Evolutionary conservation across 2,797 vertebrate genomes (phyloP).

Genomic region (Gouania willdenowi): DNA sequence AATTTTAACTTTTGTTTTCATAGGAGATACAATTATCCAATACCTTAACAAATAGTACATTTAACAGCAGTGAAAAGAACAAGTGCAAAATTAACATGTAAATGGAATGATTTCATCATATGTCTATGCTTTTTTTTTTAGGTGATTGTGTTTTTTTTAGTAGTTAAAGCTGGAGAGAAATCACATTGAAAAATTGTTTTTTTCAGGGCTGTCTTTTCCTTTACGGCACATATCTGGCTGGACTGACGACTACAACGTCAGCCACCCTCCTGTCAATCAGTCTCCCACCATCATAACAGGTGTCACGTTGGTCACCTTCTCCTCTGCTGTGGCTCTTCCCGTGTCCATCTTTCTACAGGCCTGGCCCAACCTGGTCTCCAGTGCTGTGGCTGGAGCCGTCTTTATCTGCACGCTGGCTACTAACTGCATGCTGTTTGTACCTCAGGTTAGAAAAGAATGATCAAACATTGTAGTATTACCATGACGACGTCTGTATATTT

Average conservation of each 20-base stretch:
- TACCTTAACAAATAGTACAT: too few species aligned
- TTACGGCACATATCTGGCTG: constrained; percentile 90
- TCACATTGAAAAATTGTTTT: too few species aligned
- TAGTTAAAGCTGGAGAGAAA: too few species aligned
- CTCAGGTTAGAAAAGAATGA: constrained; percentile 78
- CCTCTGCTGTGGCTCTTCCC: constrained; percentile 75
- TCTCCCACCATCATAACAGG: constrained; percentile 89
- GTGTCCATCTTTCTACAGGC: constrained; percentile 80
- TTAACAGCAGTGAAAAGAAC: too few species aligned
- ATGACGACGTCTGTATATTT: too few species aligned
- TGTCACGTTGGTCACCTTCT: constrained; percentile 81
- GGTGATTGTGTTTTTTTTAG: too few species aligned
- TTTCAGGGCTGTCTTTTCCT: constrained; percentile 85
- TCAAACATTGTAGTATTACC: too few species aligned
- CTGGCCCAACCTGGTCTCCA: constrained; percentile 91
- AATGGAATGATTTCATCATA: too few species aligned
- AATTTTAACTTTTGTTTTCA: too few species aligned
- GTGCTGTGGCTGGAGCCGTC: constrained; percentile 88
- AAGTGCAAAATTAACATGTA: too few species aligned
- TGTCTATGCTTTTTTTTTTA: too few species aligned
- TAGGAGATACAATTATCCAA: too few species aligned
- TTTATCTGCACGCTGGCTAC: constrained; percentile 88
- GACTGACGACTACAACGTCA: constrained; percentile 87
- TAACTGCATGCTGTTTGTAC: constrained; percentile 93
- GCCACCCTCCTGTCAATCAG: constrained; percentile 94